phyloP scores from a whole-genome alignment of 2,797 vertebrate species.

The Gallinago stenura region DNA sequence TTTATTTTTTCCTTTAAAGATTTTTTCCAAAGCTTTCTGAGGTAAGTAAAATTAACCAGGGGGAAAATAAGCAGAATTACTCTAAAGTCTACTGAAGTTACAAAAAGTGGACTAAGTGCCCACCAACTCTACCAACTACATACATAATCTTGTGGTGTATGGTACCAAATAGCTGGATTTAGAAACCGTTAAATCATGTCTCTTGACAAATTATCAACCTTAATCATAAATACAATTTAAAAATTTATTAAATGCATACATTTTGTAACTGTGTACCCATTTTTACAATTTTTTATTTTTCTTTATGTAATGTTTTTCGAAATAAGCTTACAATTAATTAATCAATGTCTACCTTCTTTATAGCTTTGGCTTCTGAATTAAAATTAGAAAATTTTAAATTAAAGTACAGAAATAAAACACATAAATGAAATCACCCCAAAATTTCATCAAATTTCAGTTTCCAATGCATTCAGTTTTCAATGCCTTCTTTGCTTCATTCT shows the following conservation, averaged over 20 bases:
- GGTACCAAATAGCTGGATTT: neutral
- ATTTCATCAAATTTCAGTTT: too few species aligned
- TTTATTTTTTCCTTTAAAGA: neutral
- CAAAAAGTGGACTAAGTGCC: neutral
- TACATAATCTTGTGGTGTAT: neutral
- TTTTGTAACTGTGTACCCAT: neutral
- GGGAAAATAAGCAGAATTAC: neutral
- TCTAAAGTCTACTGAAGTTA: neutral
- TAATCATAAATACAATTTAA: neutral
- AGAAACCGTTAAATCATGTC: neutral
- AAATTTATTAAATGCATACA: neutral
- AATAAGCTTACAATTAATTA: neutral
- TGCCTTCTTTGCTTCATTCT: too few species aligned
- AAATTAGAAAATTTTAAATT: neutral
- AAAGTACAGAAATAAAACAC: neutral
- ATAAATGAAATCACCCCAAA: neutral
- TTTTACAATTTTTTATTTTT: neutral
- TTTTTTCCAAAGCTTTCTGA: neutral
- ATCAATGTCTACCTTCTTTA: neutral
- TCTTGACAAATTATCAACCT: neutral
- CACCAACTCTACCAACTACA: neutral
- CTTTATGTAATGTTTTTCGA: neutral
- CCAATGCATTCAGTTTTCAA: too few species aligned
- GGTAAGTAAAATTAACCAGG: neutral
- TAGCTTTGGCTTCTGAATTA: neutral